Conservation (phyloP, 2,797 vertebrate genomes). For the Leucoraja ocellata region DNA sequence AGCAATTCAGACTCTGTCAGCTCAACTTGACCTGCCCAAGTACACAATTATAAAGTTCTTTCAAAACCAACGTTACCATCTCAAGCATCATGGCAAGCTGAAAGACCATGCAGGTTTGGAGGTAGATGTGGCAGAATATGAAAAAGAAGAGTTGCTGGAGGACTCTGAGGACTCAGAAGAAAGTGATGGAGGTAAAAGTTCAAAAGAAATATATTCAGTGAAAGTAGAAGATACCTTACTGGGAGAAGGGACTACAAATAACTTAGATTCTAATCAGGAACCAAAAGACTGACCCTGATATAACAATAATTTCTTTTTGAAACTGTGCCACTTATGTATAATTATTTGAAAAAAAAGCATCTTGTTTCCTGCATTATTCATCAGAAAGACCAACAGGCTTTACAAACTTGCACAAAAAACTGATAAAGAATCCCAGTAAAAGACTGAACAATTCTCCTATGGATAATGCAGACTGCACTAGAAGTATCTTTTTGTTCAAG, state of each 20-base stretch:
- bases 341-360: slow-evolving; percentile 52
- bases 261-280: slow-evolving; percentile 71
- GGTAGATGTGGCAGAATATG: slow-evolving; percentile 86
- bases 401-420: slow-evolving; percentile 86
- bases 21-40: slow-evolving; percentile 85
- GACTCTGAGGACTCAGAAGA: slow-evolving; percentile 89
- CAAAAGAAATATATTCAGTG: slow-evolving; percentile 85
- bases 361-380: slow-evolving; percentile 67
- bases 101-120: slow-evolving; percentile 84
- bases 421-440: slow-evolving; percentile 54
- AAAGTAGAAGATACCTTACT: slow-evolving; percentile 87
- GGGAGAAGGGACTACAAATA: slow-evolving; percentile 56
- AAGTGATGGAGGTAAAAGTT: slow-evolving; percentile 72
- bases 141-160: slow-evolving; percentile 83
- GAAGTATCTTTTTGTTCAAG: slow-evolving; percentile 82
- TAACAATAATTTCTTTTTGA: slow-evolving; percentile 53
- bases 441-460: slow-evolving; percentile 53
- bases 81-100: slow-evolving; percentile 74
- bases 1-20: slow-evolving; percentile 87
- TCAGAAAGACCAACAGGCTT: slow-evolving; percentile 82
- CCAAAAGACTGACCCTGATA: slow-evolving; percentile 74
- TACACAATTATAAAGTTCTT: slow-evolving; percentile 90
- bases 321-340: slow-evolving; percentile 61
- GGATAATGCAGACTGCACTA: slow-evolving; percentile 88
- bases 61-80: slow-evolving; percentile 78